Evolutionary conservation across 2,888 invertebrate genomes (phyloP).

Genomic region (Lasius fuliginosus): DNA sequence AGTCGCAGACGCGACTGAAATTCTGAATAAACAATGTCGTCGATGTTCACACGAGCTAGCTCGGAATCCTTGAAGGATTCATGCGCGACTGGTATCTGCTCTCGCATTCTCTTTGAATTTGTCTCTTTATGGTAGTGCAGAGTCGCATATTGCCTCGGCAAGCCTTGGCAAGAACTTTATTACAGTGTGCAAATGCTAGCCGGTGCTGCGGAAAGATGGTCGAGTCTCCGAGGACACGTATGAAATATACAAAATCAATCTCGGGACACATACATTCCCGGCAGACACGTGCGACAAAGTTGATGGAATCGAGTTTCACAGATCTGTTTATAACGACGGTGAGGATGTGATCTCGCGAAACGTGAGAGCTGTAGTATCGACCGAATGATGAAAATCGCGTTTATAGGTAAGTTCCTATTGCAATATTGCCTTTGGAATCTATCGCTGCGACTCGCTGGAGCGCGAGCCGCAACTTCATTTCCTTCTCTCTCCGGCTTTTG

Average conservation of each 20-base stretch:
- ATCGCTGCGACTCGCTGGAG: neutral
- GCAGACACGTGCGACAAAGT: slow-evolving; percentile 1
- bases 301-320: slow-evolving; percentile 31
- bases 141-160: slow-evolving; percentile 55
- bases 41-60: slow-evolving; percentile 56
- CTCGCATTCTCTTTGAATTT: slow-evolving; percentile 83
- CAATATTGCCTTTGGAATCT: slow-evolving; percentile 42
- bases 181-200: slow-evolving; percentile 68
- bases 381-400: slow-evolving; percentile 26
- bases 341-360: slow-evolving; percentile 15
- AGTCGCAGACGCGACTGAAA: slow-evolving; percentile 32
- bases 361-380: slow-evolving; percentile 1
- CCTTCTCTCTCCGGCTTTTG: slow-evolving; percentile 34
- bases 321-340: slow-evolving; percentile 36
- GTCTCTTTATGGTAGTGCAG: slow-evolving; percentile 77
- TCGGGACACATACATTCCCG: neutral
- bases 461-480: slow-evolving; percentile 33
- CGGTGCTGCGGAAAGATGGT: slow-evolving; percentile 57
- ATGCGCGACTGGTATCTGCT: slow-evolving; percentile 71
- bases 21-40: slow-evolving; percentile 71
- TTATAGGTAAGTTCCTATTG: slow-evolving; percentile 39
- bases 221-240: slow-evolving; percentile 66
- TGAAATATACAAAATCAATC: slow-evolving; percentile 74
- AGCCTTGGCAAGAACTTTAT: slow-evolving; percentile 76
- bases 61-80: slow-evolving; percentile 78